Evolutionary conservation across 1,140 invertebrate species (phyloP), one percentile per base, ranked within the genome.

Genomic region (Brachionus paranguensis): DNA sequence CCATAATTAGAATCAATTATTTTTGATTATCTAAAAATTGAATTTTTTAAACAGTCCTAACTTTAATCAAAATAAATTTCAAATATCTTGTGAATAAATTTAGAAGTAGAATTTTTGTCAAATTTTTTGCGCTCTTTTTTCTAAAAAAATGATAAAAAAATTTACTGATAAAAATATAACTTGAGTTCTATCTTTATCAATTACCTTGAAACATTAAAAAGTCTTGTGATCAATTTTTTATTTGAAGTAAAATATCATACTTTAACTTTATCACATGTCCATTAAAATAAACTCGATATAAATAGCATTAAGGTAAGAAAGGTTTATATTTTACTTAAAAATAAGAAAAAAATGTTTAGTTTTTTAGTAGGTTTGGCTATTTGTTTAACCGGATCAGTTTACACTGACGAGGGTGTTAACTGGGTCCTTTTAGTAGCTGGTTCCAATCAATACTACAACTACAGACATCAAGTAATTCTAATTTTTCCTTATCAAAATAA

Each of bases 391-490:
- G 43, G 20, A 14, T 50, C 72, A 12, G 72, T 76, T 27, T 76
- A 76, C 27, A 27, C 83, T n/a, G 41, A 85, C 27, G 84, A 86
- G 3, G 87, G 86, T 14, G 89, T 90, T 78, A 88, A 91, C 60
- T 92, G 92, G 92, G 92, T 90, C 17, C 85, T 92, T 6, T 85
- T 92, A 8, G 91, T 92, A 6, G 92, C 92, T 65, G 92, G 92
- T 12, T 92, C 92, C 0, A 90, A 90, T 87, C 88, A 87, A 20
- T 92, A 88, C 85, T 88, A 87, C 74, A 93, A 93, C 86, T 92
- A 92, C 86, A 87, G 92, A 84, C 92, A 92, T 88, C 92, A 93
- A 88, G 91, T 91, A 88, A 85, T 68, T 68, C 14, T 29, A 17
- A 17, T 43, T 41, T 45, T 8, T 27, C 14, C 60, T 47, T 8